phyloP scores from a whole-genome alignment of 35 echinoderm and acorn worm genomes.

The Lytechinus variegatus region DNA sequence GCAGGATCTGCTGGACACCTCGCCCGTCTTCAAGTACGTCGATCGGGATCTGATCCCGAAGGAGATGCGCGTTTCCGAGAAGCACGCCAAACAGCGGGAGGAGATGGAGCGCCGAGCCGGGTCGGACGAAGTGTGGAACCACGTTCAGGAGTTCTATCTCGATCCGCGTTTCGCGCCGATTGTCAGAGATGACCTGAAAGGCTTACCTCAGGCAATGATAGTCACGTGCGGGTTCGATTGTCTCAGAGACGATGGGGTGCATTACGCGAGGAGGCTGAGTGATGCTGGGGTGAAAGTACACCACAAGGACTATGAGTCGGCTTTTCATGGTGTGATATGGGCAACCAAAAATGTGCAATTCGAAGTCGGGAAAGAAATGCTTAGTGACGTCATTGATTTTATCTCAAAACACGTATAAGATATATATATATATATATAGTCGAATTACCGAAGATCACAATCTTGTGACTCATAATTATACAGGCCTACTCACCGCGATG shows the following conservation, averaged over 20 bases:
- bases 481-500: too few species aligned
- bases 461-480: too few species aligned
- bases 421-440: background rate
- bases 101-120: slow-evolving; percentile 13
- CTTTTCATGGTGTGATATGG: slow-evolving; percentile 60
- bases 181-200: slow-evolving; percentile 50
- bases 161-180: slow-evolving; percentile 62
- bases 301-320: slow-evolving; percentile 53
- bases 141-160: slow-evolving; percentile 36
- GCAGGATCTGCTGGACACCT: background rate
- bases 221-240: slow-evolving; percentile 62
- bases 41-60: background rate
- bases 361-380: slow-evolving; percentile 53
- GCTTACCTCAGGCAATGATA: slow-evolving; percentile 60
- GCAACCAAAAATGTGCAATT: slow-evolving; percentile 42
- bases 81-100: background rate
- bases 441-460: too few species aligned
- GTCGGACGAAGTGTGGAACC: slow-evolving; percentile 51
- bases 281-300: slow-evolving; percentile 46
- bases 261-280: slow-evolving; percentile 52
- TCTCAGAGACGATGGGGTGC: slow-evolving; percentile 60
- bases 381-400: slow-evolving; percentile 49
- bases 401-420: slow-evolving; percentile 8
- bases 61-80: background rate
- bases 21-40: slow-evolving; percentile 23